Conservation (phyloP, 1,140 invertebrate genomes). For the Rhagoletis pomonella region DNA sequence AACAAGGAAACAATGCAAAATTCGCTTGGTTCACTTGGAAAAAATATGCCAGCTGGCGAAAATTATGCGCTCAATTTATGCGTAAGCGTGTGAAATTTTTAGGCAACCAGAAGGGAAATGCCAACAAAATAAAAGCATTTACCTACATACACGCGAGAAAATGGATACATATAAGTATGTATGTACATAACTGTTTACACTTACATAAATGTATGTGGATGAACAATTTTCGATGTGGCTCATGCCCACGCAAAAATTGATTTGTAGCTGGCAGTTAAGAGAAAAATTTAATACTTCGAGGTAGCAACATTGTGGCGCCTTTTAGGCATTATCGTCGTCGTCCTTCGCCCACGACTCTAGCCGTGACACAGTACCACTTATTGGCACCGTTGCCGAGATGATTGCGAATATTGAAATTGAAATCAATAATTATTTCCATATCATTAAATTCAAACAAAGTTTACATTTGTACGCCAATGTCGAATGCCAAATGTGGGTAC, state of each 20-base stretch:
- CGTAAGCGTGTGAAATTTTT: constrained; percentile 35
- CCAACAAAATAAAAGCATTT: background rate
- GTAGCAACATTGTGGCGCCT: background rate
- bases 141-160: background rate
- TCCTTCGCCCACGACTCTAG: background rate
- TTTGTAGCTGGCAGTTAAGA: background rate
- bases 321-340: background rate
- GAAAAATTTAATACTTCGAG: background rate
- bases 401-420: constrained; percentile 40
- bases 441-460: constrained; percentile 47
- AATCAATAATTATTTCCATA: constrained; percentile 49
- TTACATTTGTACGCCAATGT: background rate
- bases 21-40: background rate
- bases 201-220: background rate
- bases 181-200: background rate
- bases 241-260: background rate
- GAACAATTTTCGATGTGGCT: background rate
- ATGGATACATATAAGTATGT: too few species aligned
- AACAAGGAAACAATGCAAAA: too few species aligned
- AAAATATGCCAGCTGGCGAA: constrained; percentile 37
- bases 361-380: background rate
- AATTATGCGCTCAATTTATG: constrained; percentile 33
- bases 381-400: background rate
- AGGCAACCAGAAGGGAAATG: background rate
- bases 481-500: background rate